phyloP scores from a whole-genome alignment of 2,888 invertebrate genomes.

The Caenorhabditis wallacei region DNA sequence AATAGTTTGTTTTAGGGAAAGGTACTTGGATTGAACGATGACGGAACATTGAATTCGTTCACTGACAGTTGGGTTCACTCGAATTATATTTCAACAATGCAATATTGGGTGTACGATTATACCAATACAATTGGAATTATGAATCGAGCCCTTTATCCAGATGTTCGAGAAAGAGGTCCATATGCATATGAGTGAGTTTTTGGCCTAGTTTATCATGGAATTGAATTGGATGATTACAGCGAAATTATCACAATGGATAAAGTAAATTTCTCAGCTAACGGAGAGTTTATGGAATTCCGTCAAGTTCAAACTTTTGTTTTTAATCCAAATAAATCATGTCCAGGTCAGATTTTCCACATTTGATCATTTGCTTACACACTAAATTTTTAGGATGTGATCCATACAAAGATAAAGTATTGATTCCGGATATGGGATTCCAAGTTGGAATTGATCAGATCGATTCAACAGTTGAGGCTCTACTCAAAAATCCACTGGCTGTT shows the following conservation, averaged over 20 bases:
- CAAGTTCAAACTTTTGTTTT: conserved; percentile 70
- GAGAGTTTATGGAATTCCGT: conserved; percentile 68
- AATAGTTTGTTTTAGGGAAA: conserved; percentile 69
- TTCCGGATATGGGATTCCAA: conserved; percentile 75
- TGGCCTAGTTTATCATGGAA: too few relatives aligned
- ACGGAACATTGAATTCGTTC: conserved; percentile 74
- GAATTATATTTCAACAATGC: conserved; percentile 69
- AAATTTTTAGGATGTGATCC: conserved; percentile 69
- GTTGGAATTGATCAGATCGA: conserved; percentile 62
- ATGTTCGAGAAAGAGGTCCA: conserved; percentile 75
- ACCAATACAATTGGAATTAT: conserved; percentile 75
- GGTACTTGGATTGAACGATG: conserved; percentile 71
- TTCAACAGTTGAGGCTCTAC: conserved; percentile 37
- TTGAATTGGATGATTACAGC: conserved; percentile 31
- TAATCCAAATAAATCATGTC: conserved; percentile 69
- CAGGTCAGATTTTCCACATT: too few relatives aligned
- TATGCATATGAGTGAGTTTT: conserved; percentile 74
- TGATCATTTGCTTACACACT: too few relatives aligned
- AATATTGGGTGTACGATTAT: conserved; percentile 74
- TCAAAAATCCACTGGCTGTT: conserved; percentile 44
- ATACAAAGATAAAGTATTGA: conserved; percentile 69
- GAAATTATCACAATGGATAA: conserved; percentile 69
- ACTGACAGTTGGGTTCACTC: conserved; percentile 69
- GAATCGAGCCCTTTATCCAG: conserved; percentile 75
- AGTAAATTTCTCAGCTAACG: conserved; percentile 61